These are phyloP conservation scores for Scomber japonicus DNA, from an alignment of 2,113 vertebrate species.

Conservation along the genomic window DNA sequence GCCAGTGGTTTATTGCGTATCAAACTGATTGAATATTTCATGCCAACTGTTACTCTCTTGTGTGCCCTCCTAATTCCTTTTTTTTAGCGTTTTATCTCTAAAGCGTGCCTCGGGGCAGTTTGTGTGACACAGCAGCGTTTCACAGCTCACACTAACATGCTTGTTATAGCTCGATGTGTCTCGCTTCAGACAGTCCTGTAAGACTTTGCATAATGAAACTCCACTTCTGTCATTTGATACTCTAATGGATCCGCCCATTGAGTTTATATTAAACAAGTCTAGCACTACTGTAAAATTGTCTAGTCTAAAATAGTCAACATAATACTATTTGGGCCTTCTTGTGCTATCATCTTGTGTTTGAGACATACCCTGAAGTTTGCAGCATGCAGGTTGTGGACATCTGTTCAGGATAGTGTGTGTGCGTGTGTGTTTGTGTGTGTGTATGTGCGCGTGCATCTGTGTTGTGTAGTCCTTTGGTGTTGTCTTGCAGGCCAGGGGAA, in stretches of 20 bases:
- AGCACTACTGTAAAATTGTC: constrained; percentile 12
- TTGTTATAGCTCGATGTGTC: constrained; percentile 34
- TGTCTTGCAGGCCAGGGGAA: constrained; percentile 36
- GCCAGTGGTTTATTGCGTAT: constrained; percentile 34
- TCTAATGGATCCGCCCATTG: constrained; percentile 40
- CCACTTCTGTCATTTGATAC: constrained; percentile 63
- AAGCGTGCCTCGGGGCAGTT: constrained; percentile 28
- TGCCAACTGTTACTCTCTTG: constrained; percentile 16
- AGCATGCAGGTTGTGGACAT: constrained; percentile 30
- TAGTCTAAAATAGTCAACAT: constrained; percentile 12
- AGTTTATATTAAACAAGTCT: constrained; percentile 21
- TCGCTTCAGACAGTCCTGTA: constrained; percentile 30
- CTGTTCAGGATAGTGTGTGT: constrained; percentile 22
- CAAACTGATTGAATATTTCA: constrained; percentile 32
- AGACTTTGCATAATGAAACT: constrained; percentile 36
- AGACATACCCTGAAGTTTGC: constrained; percentile 12
- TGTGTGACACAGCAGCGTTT: constrained; percentile 66
- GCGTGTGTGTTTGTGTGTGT: neutral
- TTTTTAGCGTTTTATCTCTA: constrained; percentile 35
- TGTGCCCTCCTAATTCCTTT: constrained; percentile 11
- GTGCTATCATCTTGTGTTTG: constrained; percentile 20
- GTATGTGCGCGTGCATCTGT: neutral
- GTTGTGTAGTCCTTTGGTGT: neutral
- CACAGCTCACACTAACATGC: constrained; percentile 53
- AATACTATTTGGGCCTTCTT: constrained; percentile 3